These are phyloP conservation scores for Chaenodraco wilsoni DNA, from an alignment of 2,797 vertebrate species.

Conservation along the genomic window DNA sequence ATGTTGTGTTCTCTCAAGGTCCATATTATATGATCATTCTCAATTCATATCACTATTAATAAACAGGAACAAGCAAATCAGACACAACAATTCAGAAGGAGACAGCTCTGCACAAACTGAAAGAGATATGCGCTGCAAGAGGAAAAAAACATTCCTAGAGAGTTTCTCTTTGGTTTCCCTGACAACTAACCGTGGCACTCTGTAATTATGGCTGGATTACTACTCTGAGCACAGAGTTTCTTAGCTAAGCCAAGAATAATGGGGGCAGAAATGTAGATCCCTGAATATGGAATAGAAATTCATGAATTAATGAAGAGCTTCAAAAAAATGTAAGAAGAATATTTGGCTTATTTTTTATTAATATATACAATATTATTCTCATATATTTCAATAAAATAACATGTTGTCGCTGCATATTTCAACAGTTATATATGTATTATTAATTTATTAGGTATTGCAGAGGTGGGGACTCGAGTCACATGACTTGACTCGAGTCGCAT, in stretches of 20 bases:
- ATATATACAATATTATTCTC: neutral
- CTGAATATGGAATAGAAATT: conserved; percentile 24
- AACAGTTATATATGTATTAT: too few relatives aligned
- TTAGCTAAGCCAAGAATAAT: conserved; percentile 56
- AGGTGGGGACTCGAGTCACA: too few relatives aligned
- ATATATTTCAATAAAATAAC: neutral
- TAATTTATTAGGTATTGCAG: too few relatives aligned
- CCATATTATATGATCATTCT: too few relatives aligned
- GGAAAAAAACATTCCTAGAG: conserved; percentile 75
- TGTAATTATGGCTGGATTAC: conserved; percentile 80
- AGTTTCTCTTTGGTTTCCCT: conserved; percentile 82
- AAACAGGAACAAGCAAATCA: conserved; percentile 26
- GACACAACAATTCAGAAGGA: conserved; percentile 31
- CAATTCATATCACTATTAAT: neutral
- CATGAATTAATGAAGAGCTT: neutral
- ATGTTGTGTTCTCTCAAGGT: neutral
- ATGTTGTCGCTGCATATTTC: neutral
- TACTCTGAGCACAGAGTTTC: conserved; percentile 69
- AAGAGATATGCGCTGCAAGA: conserved; percentile 50
- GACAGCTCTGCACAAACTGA: conserved; percentile 37
- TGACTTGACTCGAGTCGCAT: too few relatives aligned
- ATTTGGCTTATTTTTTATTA: neutral
- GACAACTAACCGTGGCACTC: conserved; percentile 76
- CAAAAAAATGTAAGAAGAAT: neutral
- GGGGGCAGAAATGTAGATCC: conserved; percentile 36